Evolutionary conservation across 53 echinoderm and acorn worm species (phyloP), one percentile per base, ranked within the genome.

Genomic region (Holothuria scabra): DNA sequence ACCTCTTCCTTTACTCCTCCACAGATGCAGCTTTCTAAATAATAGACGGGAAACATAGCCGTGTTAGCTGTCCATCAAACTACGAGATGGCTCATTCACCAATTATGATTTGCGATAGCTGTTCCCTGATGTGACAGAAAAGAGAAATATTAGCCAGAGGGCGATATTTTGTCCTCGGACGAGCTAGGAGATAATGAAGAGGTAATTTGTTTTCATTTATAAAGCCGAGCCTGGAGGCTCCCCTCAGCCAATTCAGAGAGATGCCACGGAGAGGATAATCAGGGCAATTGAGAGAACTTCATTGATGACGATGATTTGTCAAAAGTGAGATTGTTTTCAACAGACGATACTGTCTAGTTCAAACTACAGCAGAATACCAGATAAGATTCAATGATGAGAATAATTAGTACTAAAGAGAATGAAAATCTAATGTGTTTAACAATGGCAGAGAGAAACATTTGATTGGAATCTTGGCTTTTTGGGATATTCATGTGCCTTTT

Each of bases 121-220:
- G 72, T 72, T 72, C 72, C 72, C 49, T 48, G 72, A 72, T 72
- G 72, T 72, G 72, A 72, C 72, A 72, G 72, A 72, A 44, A 72
- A 46, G 72, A 44, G 34, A 72, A 72, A 72, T 72, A 72, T 72
- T 72, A 72, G 72, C 72, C 72, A 72, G 72, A 72, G 72, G 78
- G 58, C 56, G 78, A 78, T 78, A 78, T 78, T 78, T 57, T 58
- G 58, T 56, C 58, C 78, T 57, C 16, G 41, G 26, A 56, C 78
- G 57, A 78, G 78, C 49, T 18, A 32, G 78, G 78, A 78, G 78
- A 78, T 78, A 78, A 78, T 78, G 78, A 78, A 78, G 78, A 58
- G 78, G 56, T 78, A 78, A 78, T 78, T 78, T 78, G 78, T 78
- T 78, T 78, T 78, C 56, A 78, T 78, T 78, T 78, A 78, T 78